Percentiles rank a stretch among this genome's conserved stretches.
phyloP scores from a whole-genome alignment of 2,113 vertebrate genomes.

The Corythaeola cristata region DNA sequence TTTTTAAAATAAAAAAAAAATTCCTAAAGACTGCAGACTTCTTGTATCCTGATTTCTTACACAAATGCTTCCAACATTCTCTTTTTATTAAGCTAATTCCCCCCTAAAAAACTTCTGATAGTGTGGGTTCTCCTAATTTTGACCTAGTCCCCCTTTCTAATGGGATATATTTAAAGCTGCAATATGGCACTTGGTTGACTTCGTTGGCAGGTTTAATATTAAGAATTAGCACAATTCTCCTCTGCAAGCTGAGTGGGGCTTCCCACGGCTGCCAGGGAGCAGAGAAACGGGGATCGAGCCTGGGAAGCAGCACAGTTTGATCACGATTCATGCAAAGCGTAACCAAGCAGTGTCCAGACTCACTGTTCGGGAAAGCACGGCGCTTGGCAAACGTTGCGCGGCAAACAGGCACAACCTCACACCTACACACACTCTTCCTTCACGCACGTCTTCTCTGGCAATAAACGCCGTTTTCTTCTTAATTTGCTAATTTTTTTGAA shows the following conservation, averaged over 20 bases:
- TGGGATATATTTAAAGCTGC: background rate
- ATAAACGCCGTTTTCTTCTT: background rate
- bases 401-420: background rate
- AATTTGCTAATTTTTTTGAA: background rate
- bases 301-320: background rate
- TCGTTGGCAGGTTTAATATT: background rate
- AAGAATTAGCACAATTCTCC: background rate
- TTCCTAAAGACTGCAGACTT: background rate
- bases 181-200: background rate
- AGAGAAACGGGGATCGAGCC: background rate
- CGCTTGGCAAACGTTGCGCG: accelerated
- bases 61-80: background rate
- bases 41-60: background rate
- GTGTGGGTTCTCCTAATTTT: background rate
- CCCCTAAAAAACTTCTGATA: background rate
- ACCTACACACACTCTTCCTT: background rate
- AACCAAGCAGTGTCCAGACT: background rate
- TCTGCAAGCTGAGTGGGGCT: background rate
- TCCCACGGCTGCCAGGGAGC: background rate
- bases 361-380: background rate
- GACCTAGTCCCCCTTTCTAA: background rate
- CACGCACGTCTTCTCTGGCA: background rate
- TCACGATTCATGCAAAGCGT: background rate
- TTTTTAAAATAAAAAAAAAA: too few relatives aligned
- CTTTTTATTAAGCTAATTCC: background rate